These are phyloP conservation scores for Argynnis bischoffii DNA, from an alignment of 2,888 invertebrate genomes.

Conservation along the genomic window DNA sequence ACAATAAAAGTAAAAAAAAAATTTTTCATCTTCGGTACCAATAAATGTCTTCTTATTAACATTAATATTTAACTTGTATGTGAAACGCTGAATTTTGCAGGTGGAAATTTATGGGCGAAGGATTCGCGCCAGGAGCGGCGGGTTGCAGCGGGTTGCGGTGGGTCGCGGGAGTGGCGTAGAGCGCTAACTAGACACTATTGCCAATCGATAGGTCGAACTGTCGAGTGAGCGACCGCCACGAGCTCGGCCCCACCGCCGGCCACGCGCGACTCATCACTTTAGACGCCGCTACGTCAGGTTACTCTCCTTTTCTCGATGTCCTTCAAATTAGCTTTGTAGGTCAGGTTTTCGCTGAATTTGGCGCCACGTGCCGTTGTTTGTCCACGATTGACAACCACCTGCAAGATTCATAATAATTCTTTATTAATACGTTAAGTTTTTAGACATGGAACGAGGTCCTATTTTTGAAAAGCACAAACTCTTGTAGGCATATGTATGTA, in stretches of 20 bases:
- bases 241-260: slow-evolving; percentile 57
- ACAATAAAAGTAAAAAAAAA: too few species aligned
- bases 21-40: too few species aligned
- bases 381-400: slow-evolving; percentile 53
- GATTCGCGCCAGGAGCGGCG: slow-evolving; percentile 38
- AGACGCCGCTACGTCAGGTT: slow-evolving; percentile 80
- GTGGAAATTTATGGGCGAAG: slow-evolving; percentile 6
- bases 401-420: slow-evolving; percentile 43
- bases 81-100: slow-evolving; percentile 11
- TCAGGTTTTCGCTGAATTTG: slow-evolving; percentile 76
- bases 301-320: slow-evolving; percentile 83
- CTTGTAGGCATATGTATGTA: too few species aligned
- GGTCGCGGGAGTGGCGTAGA: slow-evolving; percentile 46
- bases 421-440: slow-evolving; percentile 6
- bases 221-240: slow-evolving; percentile 38
- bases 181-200: slow-evolving; percentile 81
- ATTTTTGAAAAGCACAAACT: too few species aligned
- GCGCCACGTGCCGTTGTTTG: slow-evolving; percentile 78
- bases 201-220: slow-evolving; percentile 81
- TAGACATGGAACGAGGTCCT: neutral
- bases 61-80: neutral
- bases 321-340: slow-evolving; percentile 83
- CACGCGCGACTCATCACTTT: slow-evolving; percentile 80
- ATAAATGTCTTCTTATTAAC: too few species aligned
- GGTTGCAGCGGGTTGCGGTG: slow-evolving; percentile 33